phyloP scores from a whole-genome alignment of 2,113 vertebrate species.

The Carassius gibelio region DNA sequence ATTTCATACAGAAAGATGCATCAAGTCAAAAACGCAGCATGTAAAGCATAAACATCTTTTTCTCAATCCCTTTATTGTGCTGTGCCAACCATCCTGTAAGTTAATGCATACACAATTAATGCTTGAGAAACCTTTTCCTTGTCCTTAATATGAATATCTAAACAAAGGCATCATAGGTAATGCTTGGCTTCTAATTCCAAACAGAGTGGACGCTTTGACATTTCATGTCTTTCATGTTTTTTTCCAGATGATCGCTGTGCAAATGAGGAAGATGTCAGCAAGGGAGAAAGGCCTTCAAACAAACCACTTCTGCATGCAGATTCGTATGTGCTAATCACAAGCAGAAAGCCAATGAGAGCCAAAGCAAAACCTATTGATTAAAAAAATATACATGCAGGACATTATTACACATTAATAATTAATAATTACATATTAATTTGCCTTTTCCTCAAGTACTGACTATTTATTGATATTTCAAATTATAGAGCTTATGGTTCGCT shows the following conservation, averaged over 20 bases:
- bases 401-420: background rate
- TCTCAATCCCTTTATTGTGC: background rate
- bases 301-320: constrained; percentile 34
- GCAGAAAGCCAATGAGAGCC: background rate
- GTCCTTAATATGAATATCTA: background rate
- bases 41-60: background rate
- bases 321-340: background rate
- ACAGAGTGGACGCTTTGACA: constrained; percentile 33
- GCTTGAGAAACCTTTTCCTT: background rate
- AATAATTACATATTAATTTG: background rate
- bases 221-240: constrained; percentile 40
- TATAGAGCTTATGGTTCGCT: background rate
- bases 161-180: constrained; percentile 41
- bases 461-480: background rate
- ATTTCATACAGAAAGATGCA: background rate
- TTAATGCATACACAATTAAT: background rate
- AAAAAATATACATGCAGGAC: background rate
- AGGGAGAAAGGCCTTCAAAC: constrained; percentile 13
- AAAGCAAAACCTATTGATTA: background rate
- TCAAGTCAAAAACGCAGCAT: background rate
- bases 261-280: constrained; percentile 16
- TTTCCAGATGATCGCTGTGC: constrained; percentile 46
- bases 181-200: constrained; percentile 47
- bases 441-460: background rate
- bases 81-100: background rate